Evolutionary conservation across 2,797 vertebrate species (phyloP), one percentile per base, ranked within the genome.

Genomic region (Phrynocephalus forsythii): DNA sequence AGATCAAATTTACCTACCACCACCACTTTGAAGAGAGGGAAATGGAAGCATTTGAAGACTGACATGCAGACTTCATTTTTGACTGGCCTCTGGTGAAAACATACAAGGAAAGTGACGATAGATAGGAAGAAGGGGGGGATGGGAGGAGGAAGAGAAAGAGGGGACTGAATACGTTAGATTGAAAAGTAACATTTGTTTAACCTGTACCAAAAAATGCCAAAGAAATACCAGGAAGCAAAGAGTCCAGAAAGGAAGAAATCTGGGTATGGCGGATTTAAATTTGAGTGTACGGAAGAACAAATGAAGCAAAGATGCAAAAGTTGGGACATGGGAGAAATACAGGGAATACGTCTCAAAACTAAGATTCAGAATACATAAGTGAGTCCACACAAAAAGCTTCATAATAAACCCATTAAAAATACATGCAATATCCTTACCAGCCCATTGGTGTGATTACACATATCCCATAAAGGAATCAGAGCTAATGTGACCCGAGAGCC

Each of bases 371-470:
- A 9, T 3, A 28, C n/a, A 63, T 63, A 15, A 63, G 60, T 1
- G 18, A 30, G 13, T 63, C 50, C 7, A 44, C 3, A 30, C 22
- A 60, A 71, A 44, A 83, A 56, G 26, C 1, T 33, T 28, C 71
- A 18, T 2, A 68, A 83, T 33, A 72, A 52, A 89, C 48, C 69
- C 68, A 78, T 67, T 88, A 82, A 44, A 89, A 91, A 91, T 18
- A 73, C 7, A 33, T 30, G 50, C 48, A 68, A 48, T 66, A 15
- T 87, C 82, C 94, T 97, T 96, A 99, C 99, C 98, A 99, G 97
- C 93, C 99, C 99, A 11, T 98, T 99, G 90, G 98, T 99, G 96
- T 99, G 99, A 95, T 99, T 99, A 92, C 99, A 99, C 99, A 99
- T 99, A 96, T 99, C 99, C 99, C 99, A 99, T 5, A 99, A 95